Conservation (phyloP, 2,888 invertebrate species). For the Hedya salicella region DNA sequence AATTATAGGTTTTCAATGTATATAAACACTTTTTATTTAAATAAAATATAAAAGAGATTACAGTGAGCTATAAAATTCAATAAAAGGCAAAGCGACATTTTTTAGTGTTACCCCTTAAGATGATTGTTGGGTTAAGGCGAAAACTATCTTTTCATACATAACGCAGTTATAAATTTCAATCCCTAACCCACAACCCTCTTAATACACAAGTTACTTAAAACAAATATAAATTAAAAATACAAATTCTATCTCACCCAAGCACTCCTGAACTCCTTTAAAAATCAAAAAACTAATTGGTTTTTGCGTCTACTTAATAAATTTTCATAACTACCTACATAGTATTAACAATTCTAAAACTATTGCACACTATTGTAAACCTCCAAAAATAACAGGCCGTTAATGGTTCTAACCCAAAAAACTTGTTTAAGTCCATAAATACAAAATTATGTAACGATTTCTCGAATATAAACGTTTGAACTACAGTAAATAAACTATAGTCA, state of each 20-base stretch:
- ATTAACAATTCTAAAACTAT: conserved; percentile 35
- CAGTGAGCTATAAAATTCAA: conserved; percentile 17
- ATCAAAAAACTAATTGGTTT: conserved; percentile 5
- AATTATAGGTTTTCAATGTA: conserved; percentile 3
- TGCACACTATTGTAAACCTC: conserved; percentile 36
- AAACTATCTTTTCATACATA: too few relatives aligned
- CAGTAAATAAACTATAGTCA: conserved; percentile 47
- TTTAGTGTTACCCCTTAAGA: too few relatives aligned
- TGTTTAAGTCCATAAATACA: conserved; percentile 33
- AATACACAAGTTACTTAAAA: background rate
- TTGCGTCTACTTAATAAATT: conserved; percentile 30
- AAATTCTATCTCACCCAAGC: conserved; percentile 12
- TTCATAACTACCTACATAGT: conserved; percentile 21
- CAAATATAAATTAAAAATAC: background rate
- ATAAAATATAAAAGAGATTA: conserved; percentile 22
- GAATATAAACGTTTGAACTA: conserved; percentile 50
- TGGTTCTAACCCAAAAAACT: conserved; percentile 23
- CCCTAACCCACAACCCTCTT: too few relatives aligned
- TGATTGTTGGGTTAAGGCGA: too few relatives aligned
- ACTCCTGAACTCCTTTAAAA: conserved; percentile 36
- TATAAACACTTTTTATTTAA: background rate
- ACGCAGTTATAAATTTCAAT: too few relatives aligned
- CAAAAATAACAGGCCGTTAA: conserved; percentile 38
- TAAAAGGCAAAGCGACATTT: conserved; percentile 5
- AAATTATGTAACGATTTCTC: conserved; percentile 42